These are phyloP conservation scores for Chaenodraco wilsoni DNA, from an alignment of 2,797 vertebrate species.

Conservation along the genomic window DNA sequence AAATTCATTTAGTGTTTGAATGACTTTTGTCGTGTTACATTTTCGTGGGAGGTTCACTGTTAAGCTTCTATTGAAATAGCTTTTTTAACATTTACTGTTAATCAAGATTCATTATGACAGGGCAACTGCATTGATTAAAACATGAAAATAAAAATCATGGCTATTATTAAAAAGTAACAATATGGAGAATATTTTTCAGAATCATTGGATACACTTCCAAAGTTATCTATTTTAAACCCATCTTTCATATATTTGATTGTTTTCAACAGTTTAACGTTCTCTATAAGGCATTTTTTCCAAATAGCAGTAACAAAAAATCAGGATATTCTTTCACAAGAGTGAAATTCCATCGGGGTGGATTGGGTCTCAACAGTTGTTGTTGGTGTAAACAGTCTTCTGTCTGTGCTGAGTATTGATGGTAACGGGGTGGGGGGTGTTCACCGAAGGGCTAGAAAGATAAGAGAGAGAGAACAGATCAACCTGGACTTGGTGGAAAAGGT, in stretches of 20 bases:
- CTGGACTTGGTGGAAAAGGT: background rate
- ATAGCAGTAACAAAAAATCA: constrained; percentile 13
- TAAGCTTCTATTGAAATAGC: background rate
- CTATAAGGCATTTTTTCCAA: background rate
- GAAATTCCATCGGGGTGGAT: constrained; percentile 34
- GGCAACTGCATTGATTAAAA: background rate
- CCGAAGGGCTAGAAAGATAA: constrained; percentile 31
- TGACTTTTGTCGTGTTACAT: background rate
- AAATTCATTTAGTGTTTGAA: background rate
- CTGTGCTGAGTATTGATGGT: background rate
- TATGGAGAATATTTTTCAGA: constrained; percentile 1
- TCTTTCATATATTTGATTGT: background rate
- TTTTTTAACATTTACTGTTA: background rate
- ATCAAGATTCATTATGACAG: constrained; percentile 3
- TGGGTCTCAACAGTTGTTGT: constrained; percentile 22
- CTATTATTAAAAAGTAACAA: background rate
- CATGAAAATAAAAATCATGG: background rate
- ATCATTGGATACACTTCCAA: background rate
- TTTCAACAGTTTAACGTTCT: background rate
- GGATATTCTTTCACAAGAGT: constrained; percentile 35
- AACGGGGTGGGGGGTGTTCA: background rate
- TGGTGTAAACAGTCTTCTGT: constrained; percentile 29
- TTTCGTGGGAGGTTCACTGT: constrained; percentile 7
- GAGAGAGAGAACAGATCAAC: constrained; percentile 8
- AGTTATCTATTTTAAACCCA: background rate